Base-by-base conservation (phyloP, 2,797 vertebrate genomes). In the Fistularia commersonii region DNA sequence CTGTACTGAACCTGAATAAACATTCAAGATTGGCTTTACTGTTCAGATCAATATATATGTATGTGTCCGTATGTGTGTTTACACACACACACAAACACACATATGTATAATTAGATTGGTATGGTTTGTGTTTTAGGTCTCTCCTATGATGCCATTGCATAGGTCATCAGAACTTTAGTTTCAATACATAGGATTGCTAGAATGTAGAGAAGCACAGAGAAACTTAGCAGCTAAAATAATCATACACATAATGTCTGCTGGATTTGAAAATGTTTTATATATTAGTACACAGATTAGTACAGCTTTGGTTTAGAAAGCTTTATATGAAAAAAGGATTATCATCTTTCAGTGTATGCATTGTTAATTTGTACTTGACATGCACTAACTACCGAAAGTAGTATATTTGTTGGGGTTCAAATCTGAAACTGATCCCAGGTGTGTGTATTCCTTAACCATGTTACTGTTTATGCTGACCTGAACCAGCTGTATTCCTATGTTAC, bases 301-400 rank as follows among this genome's bases (percentile, higher is more conserved):
- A 87, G 78, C 88, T 83, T 91, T 90, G 91, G 89, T 89, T 82
- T 89, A 87, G 90, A 87, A 88, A 90, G 84, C 77, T 89, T 82
- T 91, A 90, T 87, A 89, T 90, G 66, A 88, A 84, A 86, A 31
- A 83, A 73, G 78, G 78, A 81, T 87, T 74, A 87, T 81, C 54
- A 69, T 91, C 70, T 91, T 85, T 76, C 76, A 83, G 84, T 88
- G 68, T 90, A 90, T 89, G 74, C 85, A 90, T 66, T 77, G 42
- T 66, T 91, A 87, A 90, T 92, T 91, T 91, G 58, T 91, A 82
- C 65, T 68, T 63, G 60, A 86, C 77, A 61, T 74, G 72, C 74
- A 74, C 49, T 77, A 66, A 66, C 49, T 62, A 70, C 54, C 71
- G 71, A 48, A 54, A 53, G 64, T 72, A 42, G 61, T 67, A 53